Percentiles rank a stretch among this genome's conserved stretches.
These are phyloP conservation scores for Dione vanillae DNA, from an alignment of 2,888 invertebrate genomes.

Conservation along the genomic window DNA sequence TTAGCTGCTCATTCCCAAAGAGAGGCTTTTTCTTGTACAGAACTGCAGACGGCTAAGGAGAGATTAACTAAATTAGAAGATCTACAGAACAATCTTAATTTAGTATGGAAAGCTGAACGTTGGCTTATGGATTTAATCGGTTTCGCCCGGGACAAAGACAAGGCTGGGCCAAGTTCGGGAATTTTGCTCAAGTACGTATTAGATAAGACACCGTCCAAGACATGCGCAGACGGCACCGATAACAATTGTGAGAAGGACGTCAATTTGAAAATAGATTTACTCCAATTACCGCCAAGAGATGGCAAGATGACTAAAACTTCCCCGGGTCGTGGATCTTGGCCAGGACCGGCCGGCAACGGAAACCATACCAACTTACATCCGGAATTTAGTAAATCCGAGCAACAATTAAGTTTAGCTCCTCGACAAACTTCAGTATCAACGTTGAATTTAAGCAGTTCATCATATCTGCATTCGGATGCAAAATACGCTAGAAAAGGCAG, in stretches of 20 bases:
- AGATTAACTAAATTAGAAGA: conserved; percentile 92
- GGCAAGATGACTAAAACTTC: conserved; percentile 90
- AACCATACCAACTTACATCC: conserved; percentile 82
- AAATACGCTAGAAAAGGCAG: conserved; percentile 83
- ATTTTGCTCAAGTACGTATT: conserved; percentile 75
- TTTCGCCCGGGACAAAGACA: conserved; percentile 92
- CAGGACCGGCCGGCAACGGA: conserved; percentile 88
- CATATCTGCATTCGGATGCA: conserved; percentile 80
- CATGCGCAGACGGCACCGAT: conserved; percentile 61
- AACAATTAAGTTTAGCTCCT: conserved; percentile 85
- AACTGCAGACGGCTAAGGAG: conserved; percentile 93
- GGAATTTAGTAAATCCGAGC: conserved; percentile 94
- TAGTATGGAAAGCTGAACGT: conserved; percentile 96
- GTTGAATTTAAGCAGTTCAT: conserved; percentile 80
- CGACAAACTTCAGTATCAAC: conserved; percentile 81
- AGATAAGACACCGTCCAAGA: conserved; percentile 65
- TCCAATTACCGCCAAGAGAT: conserved; percentile 89
- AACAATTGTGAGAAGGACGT: conserved; percentile 78
- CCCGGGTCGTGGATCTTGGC: conserved; percentile 93
- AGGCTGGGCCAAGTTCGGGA: conserved; percentile 74
- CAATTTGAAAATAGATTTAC: conserved; percentile 75
- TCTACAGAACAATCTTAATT: conserved; percentile 93
- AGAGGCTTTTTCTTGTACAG: conserved; percentile 96
- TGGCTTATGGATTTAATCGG: conserved; percentile 98
- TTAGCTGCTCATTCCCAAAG: conserved; percentile 96